Evolutionary conservation across 2,113 vertebrate species (phyloP).

Genomic region (Cacatua alba): DNA sequence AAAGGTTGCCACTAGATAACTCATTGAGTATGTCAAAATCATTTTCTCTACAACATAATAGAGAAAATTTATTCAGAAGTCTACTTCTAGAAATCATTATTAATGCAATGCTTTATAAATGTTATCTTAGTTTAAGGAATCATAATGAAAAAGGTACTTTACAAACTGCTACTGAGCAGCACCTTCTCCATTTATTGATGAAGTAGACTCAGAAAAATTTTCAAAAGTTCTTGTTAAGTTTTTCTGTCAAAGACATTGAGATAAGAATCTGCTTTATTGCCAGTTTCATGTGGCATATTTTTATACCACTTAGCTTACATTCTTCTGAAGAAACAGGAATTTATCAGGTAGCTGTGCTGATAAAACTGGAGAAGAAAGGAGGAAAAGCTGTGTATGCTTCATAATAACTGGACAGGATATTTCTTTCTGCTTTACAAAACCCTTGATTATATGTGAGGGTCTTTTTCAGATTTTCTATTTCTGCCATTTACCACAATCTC

Average conservation of each 20-base stretch:
- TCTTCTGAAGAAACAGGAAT: conserved; percentile 40
- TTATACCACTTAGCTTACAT: conserved; percentile 16
- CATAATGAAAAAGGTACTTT: background rate
- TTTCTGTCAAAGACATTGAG: conserved; percentile 48
- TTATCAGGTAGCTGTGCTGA: background rate
- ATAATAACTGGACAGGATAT: background rate
- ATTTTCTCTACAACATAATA: background rate
- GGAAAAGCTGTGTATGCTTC: background rate
- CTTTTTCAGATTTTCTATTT: background rate
- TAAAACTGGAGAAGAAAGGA: background rate
- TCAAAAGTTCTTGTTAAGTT: conserved; percentile 36
- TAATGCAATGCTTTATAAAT: conserved; percentile 18
- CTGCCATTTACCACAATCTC: background rate
- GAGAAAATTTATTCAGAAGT: conserved; percentile 17
- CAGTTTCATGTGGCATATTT: background rate
- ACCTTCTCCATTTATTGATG: conserved; percentile 50
- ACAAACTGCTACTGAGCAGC: background rate
- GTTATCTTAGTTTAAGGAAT: conserved; percentile 3
- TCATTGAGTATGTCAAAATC: background rate
- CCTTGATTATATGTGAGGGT: background rate
- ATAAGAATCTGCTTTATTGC: conserved; percentile 14
- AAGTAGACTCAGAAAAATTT: conserved; percentile 38
- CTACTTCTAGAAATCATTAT: background rate
- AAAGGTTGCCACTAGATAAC: conserved; percentile 14
- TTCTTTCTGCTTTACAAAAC: background rate